Base-by-base conservation (phyloP, 2,888 invertebrate species). In the Litoditis marina region DNA sequence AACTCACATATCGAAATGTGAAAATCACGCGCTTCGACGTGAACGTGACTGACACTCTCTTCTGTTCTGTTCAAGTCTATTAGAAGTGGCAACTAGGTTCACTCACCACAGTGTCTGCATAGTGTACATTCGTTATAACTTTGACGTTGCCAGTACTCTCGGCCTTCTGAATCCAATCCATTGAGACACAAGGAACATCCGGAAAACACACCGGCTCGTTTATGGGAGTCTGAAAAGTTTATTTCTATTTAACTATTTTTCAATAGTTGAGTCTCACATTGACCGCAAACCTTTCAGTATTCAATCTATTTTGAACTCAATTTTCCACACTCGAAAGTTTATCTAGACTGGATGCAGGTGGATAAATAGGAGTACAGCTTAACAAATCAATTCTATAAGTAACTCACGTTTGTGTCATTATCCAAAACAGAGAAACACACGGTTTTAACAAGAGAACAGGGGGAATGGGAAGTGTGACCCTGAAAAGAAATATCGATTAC, bases 181-280 rank as follows among this genome's bases (percentile, higher is more conserved):
- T 60, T 53, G 69, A 65, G 54, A 63, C 60, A 52, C 66, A 64
- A 52, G 55, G 42, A 32, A 61, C 61, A 16, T 63, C 58, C 4
- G 71, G 65, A 32, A 64, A 68, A 34, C 68, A 68, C 0, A 61
- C 57, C 2, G 71, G 71, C 32, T 71, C 71, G 28, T 71, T 67
- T 6, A 71, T 54, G 16, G 71, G 65, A 28, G 55, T 67, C 71
- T 71, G 54, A 47, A 53, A 31, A 30, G n/a, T n/a, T n/a, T n/a
- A n/a, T n/a, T n/a, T n/a, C n/a, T n/a, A n/a, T n/a, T n/a, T n/a
- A n/a, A n/a, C n/a, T n/a, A n/a, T n/a, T n/a, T n/a, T n/a, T n/a
- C n/a, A n/a, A n/a, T n/a, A n/a, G n/a, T n/a, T n/a, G n/a, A n/a
- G n/a, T n/a, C n/a, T n/a, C n/a, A n/a, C 39, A n/a, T n/a, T n/a